phyloP scores from a whole-genome alignment of 2,113 vertebrate species.

The Pseudonaja textilis region DNA sequence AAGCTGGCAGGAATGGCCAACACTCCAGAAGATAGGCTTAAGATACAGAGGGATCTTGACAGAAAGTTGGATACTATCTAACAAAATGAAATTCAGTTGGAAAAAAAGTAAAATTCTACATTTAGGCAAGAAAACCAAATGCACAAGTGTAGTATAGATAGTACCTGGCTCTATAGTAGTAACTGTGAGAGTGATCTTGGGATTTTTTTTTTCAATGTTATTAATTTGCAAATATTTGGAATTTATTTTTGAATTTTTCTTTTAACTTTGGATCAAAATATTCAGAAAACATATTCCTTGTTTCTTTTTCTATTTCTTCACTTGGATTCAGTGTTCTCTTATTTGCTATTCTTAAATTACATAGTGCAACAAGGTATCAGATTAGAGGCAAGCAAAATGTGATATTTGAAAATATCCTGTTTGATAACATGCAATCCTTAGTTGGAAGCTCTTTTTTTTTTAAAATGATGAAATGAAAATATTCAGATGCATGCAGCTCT shows the following conservation, averaged over 20 bases:
- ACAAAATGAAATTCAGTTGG: no score
- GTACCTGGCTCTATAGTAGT: no score
- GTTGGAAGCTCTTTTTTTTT: not conserved
- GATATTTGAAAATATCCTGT: not conserved
- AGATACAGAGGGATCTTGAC: no score
- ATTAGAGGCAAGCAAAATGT: not conserved
- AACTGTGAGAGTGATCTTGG: no score
- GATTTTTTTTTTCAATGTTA: not conserved
- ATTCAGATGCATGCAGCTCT: not conserved
- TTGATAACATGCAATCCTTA: not conserved
- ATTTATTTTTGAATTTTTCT: not conserved
- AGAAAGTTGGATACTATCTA: no score
- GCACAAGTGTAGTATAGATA: no score
- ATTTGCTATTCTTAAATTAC: not conserved
- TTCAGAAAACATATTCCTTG: not conserved
- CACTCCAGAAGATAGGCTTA: no score
- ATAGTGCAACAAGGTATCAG: not conserved
- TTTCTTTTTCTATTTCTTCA: not conserved
- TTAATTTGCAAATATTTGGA: not conserved
- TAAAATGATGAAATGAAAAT: not conserved
- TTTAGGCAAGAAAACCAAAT: no score
- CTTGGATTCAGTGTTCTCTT: not conserved
- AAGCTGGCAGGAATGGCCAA: no score
- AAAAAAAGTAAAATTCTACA: no score
- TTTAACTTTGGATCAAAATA: not conserved